Conservation (phyloP, 2,888 invertebrate genomes). For the Listrodromus nycthemerus region DNA sequence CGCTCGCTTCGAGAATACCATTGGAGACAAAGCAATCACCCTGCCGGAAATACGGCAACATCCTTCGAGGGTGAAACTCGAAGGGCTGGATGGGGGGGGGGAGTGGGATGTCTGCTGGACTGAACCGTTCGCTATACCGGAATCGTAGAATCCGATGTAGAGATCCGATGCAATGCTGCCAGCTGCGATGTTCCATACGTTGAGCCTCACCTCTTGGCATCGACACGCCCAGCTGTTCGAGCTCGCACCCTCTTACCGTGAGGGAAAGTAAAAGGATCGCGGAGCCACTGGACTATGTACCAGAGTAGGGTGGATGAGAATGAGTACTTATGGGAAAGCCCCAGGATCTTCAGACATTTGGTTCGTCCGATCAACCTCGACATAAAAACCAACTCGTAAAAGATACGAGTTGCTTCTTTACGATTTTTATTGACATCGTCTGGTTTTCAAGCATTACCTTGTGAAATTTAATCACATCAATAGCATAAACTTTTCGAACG, state of each 20-base stretch:
- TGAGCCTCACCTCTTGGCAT: slow-evolving; percentile 23
- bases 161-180: slow-evolving; percentile 5
- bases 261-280: slow-evolving; percentile 8
- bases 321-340: not conserved
- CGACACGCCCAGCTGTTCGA: not conserved
- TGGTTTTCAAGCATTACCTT: not conserved
- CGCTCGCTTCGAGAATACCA: slow-evolving; percentile 64
- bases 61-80: slow-evolving; percentile 45
- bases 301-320: not conserved
- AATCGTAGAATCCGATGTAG: not conserved
- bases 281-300: not conserved
- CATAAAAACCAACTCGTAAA: not conserved
- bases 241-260: slow-evolving; percentile 8
- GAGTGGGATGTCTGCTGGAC: slow-evolving; percentile 19
- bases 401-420: not conserved
- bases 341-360: not conserved
- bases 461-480: not conserved
- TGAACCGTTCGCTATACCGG: not conserved
- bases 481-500: not conserved
- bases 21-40: slow-evolving; percentile 71
- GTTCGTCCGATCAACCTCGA: not conserved
- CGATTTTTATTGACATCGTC: not conserved
- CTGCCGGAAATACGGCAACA: slow-evolving; percentile 70
- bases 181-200: not conserved
- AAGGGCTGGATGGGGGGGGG: no score